These are phyloP conservation scores for Agapornis roseicollis DNA, from an alignment of 2,113 vertebrate species.

Conservation along the genomic window DNA sequence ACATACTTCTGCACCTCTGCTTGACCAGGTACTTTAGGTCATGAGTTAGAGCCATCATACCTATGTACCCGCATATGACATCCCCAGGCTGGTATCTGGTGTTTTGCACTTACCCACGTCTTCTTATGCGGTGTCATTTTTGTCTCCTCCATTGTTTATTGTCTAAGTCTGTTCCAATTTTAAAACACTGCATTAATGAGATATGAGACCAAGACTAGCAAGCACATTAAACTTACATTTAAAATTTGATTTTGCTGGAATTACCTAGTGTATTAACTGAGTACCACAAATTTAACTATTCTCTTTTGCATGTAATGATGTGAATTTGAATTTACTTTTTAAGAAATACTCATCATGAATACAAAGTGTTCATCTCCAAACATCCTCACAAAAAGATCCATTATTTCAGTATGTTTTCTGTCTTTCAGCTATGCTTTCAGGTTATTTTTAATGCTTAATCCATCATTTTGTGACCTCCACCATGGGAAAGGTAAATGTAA, in stretches of 20 bases:
- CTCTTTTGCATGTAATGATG: not conserved
- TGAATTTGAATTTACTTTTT: conserved; percentile 39
- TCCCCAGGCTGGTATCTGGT: too few relatives aligned
- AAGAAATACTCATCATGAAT: conserved; percentile 6
- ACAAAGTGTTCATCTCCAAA: conserved; percentile 9
- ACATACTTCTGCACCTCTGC: not conserved
- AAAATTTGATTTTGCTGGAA: not conserved
- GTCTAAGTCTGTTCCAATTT: not conserved
- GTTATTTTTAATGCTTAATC: conserved; percentile 59
- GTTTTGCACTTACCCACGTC: not conserved
- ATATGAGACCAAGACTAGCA: not conserved
- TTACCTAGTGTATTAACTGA: not conserved
- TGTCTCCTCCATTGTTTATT: accelerated
- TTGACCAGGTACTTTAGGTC: not conserved
- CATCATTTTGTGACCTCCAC: conserved; percentile 62
- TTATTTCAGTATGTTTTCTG: conserved; percentile 7
- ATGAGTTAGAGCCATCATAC: not conserved
- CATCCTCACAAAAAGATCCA: not conserved
- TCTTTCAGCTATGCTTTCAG: conserved; percentile 30
- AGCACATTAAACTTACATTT: not conserved
- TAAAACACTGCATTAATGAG: not conserved
- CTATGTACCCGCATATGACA: accelerated
- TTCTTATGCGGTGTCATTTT: not conserved
- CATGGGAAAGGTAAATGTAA: conserved; percentile 64
- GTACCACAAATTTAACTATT: not conserved